These are phyloP conservation scores for Platyura marginata DNA, from an alignment of 1,140 invertebrate species.

Conservation along the genomic window DNA sequence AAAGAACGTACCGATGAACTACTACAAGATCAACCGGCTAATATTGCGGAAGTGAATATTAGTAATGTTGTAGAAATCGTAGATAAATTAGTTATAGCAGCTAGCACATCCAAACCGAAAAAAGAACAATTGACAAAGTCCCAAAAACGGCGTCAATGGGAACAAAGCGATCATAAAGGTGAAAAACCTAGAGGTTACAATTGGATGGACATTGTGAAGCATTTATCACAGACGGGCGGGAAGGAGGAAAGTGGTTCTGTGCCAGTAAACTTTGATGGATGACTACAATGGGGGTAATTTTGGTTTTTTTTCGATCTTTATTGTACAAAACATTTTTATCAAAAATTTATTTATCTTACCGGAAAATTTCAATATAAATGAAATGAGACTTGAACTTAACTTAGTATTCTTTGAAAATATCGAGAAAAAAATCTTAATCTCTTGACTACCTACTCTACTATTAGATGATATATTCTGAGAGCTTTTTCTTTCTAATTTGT, in stretches of 20 bases:
- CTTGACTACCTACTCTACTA: too few relatives aligned
- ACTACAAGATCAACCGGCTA: conserved; percentile 46
- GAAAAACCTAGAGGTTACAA: conserved; percentile 76
- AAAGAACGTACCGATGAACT: conserved; percentile 65
- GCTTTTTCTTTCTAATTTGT: too few relatives aligned
- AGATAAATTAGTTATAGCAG: conserved; percentile 14
- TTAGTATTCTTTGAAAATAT: too few relatives aligned
- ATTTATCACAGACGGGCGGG: conserved; percentile 57
- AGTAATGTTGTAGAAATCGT: conserved; percentile 14
- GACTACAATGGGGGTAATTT: background rate
- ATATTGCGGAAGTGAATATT: conserved; percentile 11
- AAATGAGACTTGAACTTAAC: too few relatives aligned
- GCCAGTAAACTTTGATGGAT: background rate
- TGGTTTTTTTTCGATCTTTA: too few relatives aligned
- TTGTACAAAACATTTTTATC: too few relatives aligned
- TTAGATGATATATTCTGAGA: too few relatives aligned
- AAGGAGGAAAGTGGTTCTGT: conserved; percentile 10
- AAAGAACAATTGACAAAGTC: conserved; percentile 79
- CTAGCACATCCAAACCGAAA: conserved; percentile 37
- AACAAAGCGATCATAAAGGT: conserved; percentile 58
- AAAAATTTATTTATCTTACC: too few relatives aligned
- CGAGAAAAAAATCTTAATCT: too few relatives aligned
- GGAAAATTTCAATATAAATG: too few relatives aligned
- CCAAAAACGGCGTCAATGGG: conserved; percentile 79
- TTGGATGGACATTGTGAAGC: conserved; percentile 90